Base-by-base conservation (phyloP, 2,113 vertebrate species). In the Hemibagrus wyckioides region DNA sequence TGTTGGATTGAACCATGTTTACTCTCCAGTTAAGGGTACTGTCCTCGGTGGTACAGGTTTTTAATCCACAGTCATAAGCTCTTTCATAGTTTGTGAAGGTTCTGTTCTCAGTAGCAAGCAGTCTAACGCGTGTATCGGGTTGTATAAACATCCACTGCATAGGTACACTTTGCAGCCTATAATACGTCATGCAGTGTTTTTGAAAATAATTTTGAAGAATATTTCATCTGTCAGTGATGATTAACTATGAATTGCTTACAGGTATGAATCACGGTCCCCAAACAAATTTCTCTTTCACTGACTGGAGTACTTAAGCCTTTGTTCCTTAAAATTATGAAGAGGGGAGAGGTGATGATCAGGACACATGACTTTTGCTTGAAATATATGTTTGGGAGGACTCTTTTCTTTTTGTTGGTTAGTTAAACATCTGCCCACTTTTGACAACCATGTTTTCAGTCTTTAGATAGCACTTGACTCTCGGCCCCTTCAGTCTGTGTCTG, bases 381-480 rank as follows among this genome's bases (percentile, higher is more conserved):
- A 95, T 95, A 92, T 96, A 94, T 96, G 94, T 96, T 96, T 94
- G 92, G 90, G 93, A 92, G 93, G 93, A 91, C 90, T 84, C 4
- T 79, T 79, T 75, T 84, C 73, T 82, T 91, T 59, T 80, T 80
- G 28, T 94, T 91, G 92, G 93, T 96, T 93, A 96, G 93, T 96
- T 97, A 88, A 84, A 96, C 93, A 92, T 95, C 94, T 63, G 92
- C 95, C 95, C 82, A 88, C 59, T 79, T 85, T 61, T 83, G 84
- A 88, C 80, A 83, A 79, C 81, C 81, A 79, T 59, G 52, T 82
- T 82, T 90, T 82, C 57, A 80, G 80, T 86, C 95, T 95, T 95
- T 80, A 95, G 92, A 95, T 94, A 96, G 96, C 96, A 97, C 97
- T 96, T 96, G 95, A 95, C 90, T 91, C 96, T 97, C 97, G 95